Evolutionary conservation across 2,113 vertebrate genomes (phyloP), one percentile per base, ranked within the genome.

Genomic region (Percopsis transmontana): DNA sequence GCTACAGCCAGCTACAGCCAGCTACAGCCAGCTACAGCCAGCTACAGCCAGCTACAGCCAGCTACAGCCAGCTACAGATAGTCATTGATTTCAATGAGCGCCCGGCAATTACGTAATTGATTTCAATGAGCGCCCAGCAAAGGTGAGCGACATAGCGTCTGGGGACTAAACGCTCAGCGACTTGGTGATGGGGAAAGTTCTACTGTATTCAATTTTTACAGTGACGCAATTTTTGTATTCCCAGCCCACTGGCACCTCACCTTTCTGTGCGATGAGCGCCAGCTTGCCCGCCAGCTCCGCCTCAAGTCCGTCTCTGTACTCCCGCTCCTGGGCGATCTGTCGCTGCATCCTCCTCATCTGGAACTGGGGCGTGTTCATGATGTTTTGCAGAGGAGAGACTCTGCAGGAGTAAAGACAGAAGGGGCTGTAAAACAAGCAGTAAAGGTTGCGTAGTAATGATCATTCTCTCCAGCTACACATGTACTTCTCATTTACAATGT

Each of bases 341-440:
- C 93, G 92, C 76, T 92, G 93, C 71, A 97, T 70, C 12, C 91
- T 91, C 8, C 94, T 91, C 77, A 96, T 69, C 87, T 96, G 95
- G 56, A 96, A 96, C 62, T 95, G 94, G 0, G 96, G 96, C 0
- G 95, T 96, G 79, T 94, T 96, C 87, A 98, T 91, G 57, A 98
- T 87, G 2, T 96, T 93, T 15, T 93, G 93, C 86, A 98, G 87
- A 21, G 96, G 96, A 0, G 95, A 97, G 3, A 79, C 84, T 0
- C 89, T 93, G 78, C 57, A 51, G 63, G 40, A 66, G 74, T 18
- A 19, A 74, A 82, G 11, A 2, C 2, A 41, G 20, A 8, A 2
- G 16, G 27, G 51, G 16, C 0, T 45, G 16, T 11, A 40, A 16
- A 1, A 0, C 14, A 45, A 45, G 11, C 11, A 14, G 15, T 13